Evolutionary conservation across 2,113 vertebrate species (phyloP), one percentile per base, ranked within the genome.

Genomic region (Tyrannus savana): DNA sequence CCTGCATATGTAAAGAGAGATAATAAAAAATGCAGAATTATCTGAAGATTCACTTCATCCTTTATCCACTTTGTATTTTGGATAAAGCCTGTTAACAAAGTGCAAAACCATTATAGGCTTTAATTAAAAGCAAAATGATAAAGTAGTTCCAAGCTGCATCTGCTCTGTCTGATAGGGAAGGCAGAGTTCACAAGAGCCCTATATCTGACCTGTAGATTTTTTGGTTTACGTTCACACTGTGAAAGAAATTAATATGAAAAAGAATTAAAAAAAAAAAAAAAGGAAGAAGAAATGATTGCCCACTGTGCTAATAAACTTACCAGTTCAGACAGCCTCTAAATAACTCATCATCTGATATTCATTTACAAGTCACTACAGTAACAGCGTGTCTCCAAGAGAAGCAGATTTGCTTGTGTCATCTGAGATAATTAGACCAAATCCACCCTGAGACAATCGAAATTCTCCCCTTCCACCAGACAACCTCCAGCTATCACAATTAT

Each of bases 311-410:
- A 92, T 90, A 89, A 94, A 84, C 76, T 79, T 78, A 89, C 73
- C 63, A 50, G 85, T 92, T 90, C 41, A 81, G 72, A 71, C 92
- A 72, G 84, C 58, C 42, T 94, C 62, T 96, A 95, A 90, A 96
- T 96, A 97, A 97, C 83, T 97, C 92, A 87, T 97, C 97, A 95
- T 96, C 72, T 66, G 87, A 87, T 95, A 93, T 94, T 97, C 85
- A 96, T 97, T 95, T 96, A 59, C 78, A 91, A 96, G 94, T 97
- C 97, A 97, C 96, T 97, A 97, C 87, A 95, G 94, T 92, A 97
- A 94, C 88, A 25, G n/a, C 35, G 12, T 89, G 73, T 94, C 95
- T 97, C 97, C 87, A 84, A 94, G 95, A 94, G 37, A 74, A 96
- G 75, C 72, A 91, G 39, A 67, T 91, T 97, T 97, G 88, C 95